These are phyloP conservation scores for Cladopsammia gracilis DNA, from an alignment of 64 coral and sea anemone genomes.

Conservation along the genomic window DNA sequence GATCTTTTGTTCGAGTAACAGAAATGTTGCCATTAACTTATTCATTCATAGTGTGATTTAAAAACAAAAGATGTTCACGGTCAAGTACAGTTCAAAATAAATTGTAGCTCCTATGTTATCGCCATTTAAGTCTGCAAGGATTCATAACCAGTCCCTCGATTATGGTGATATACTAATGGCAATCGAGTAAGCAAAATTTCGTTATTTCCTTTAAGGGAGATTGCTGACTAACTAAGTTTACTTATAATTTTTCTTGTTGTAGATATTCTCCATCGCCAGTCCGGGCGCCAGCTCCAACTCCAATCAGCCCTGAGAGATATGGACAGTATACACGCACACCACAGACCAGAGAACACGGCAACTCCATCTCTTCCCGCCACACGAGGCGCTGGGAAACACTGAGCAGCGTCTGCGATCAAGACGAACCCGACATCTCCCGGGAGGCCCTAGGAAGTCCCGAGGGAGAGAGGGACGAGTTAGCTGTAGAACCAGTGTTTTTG, in stretches of 20 bases:
- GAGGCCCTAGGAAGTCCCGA: conserved; percentile 35
- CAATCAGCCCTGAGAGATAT: conserved; percentile 85
- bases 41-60: no score
- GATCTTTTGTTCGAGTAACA: no score
- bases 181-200: no score
- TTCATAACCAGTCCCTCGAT: no score
- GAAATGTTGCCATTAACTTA: no score
- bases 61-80: no score
- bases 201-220: no score
- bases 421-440: background rate
- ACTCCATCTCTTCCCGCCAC: background rate
- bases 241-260: background rate
- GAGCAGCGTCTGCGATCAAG: conserved; percentile 40
- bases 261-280: conserved; percentile 84
- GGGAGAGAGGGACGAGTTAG: conserved; percentile 11
- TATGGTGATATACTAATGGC: no score
- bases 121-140: no score
- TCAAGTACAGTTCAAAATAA: no score
- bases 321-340: conserved; percentile 67
- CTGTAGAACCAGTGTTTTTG: conserved; percentile 74
- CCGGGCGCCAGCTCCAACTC: conserved; percentile 83
- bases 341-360: background rate
- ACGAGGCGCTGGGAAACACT: conserved; percentile 58
- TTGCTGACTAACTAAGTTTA: no score
- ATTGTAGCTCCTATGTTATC: no score